Percentiles rank a stretch among this genome's conserved stretches.
Evolutionary conservation across 1,140 invertebrate genomes (phyloP).

Genomic region (Drosophila prosaltans): DNA sequence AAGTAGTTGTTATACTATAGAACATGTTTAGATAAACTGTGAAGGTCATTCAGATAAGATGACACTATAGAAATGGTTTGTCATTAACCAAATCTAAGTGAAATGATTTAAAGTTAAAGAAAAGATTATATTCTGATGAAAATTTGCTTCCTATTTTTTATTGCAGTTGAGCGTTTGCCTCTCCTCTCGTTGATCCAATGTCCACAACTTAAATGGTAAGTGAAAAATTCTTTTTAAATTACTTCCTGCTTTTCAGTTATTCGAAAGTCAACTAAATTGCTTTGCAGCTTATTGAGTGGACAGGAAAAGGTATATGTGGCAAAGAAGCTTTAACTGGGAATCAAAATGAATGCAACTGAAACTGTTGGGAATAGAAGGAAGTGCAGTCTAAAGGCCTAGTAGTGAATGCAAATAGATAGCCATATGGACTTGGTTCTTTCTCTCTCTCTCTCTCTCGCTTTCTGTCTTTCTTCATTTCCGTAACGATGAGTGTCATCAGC

Average conservation of each 20-base stretch:
- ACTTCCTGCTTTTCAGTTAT: constrained; percentile 57
- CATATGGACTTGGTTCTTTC: background rate
- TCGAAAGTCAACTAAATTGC: constrained; percentile 60
- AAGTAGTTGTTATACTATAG: background rate
- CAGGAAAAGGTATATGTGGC: constrained; percentile 33
- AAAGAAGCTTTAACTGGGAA: constrained; percentile 42
- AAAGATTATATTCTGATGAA: too few species aligned
- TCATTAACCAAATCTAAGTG: too few species aligned
- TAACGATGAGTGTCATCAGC: constrained; percentile 41
- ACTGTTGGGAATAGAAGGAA: constrained; percentile 18
- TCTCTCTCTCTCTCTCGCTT: background rate
- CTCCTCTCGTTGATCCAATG: constrained; percentile 35
- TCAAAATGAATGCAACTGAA: constrained; percentile 62
- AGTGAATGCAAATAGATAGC: constrained; percentile 63
- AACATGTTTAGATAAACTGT: background rate
- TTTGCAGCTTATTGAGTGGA: constrained; percentile 47
- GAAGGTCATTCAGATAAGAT: constrained; percentile 1
- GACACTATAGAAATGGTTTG: background rate
- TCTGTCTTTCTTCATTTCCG: constrained; percentile 13
- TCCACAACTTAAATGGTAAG: constrained; percentile 75
- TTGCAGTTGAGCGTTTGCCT: constrained; percentile 21
- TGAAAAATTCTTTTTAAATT: constrained; percentile 66
- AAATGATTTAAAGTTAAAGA: too few species aligned
- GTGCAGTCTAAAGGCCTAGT: constrained; percentile 33
- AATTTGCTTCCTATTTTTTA: constrained; percentile 14